These are phyloP conservation scores for Stenichneumon culpator DNA, from an alignment of 2,888 invertebrate genomes.

Conservation along the genomic window DNA sequence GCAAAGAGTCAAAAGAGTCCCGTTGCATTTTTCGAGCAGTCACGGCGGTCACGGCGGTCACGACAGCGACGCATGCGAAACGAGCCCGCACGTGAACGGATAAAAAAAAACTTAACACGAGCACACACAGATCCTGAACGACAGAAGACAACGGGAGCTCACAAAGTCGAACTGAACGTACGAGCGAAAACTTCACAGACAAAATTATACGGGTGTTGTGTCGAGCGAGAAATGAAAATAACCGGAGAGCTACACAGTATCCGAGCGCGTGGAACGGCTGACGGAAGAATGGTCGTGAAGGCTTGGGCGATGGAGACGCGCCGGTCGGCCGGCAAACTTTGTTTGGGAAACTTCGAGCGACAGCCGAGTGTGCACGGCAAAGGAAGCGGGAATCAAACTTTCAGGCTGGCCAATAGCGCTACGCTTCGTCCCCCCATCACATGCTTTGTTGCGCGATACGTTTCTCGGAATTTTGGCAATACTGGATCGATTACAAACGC, in stretches of 20 bases:
- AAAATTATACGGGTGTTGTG: not conserved
- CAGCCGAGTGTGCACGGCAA: conserved; percentile 47
- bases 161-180: not conserved
- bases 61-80: conserved; percentile 16
- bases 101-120: not conserved
- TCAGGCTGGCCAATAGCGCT: conserved; percentile 65
- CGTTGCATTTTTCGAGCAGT: conserved; percentile 62
- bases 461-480: conserved; percentile 8
- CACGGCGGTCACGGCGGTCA: conserved; percentile 37
- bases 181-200: not conserved
- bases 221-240: not conserved
- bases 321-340: conserved; percentile 65
- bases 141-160: not conserved
- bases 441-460: not conserved
- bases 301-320: conserved; percentile 44
- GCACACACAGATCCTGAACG: not conserved
- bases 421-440: not conserved
- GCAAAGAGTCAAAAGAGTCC: conserved; percentile 55
- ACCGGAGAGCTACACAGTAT: conserved; percentile 43
- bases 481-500: not conserved
- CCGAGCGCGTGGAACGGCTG: conserved; percentile 48
- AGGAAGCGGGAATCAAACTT: conserved; percentile 61
- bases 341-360: conserved; percentile 63
- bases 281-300: conserved; percentile 55
- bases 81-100: not conserved